Evolutionary conservation across 2,113 vertebrate genomes (phyloP), one percentile per base, ranked within the genome.

Genomic region (Oreocharis arfaki): DNA sequence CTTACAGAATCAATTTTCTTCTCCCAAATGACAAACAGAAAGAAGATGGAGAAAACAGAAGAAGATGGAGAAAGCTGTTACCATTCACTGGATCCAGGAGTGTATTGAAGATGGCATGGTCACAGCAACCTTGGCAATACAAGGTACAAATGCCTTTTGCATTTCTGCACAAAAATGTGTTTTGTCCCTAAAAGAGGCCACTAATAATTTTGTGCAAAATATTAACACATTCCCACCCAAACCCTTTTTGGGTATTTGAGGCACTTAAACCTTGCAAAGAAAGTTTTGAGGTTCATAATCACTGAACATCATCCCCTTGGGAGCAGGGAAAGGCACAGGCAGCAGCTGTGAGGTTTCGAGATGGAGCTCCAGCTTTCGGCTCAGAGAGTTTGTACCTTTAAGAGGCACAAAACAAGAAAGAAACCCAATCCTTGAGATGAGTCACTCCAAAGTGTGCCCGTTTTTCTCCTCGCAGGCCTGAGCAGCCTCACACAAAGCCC

Each of bases 401-500:
- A 95, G 79, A 88, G 52, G 28, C 33, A 50, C 39, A 39, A 84
- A 91, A 37, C 19, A 50, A 60, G 53, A 83, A 87, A 87, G 61
- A 83, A 94, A 89, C 21, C 3, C 4, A 87, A 8, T 70, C 26
- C n/a, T 84, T 37, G 60, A n/a, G n/a, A 84, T 93, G 71, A 93
- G 47, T 93, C 71, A 83, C 35, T 74, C 13, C 20, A 47, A 84
- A 96, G 78, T 41, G 80, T 85, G 87, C 87, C 93, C 24, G 0
- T 27, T 95, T 90, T 80, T 39, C n/a, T 68, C 84, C 79, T 93
- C 30, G 3, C 47, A 93, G 93, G 93, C 75, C 93, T 94, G 75
- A 95, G 90, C 92, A 95, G 88, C 88, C 90, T 88, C 76, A 56
- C 83, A 95, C 83, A 95, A 90, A 90, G 95, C 76, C 95, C 64